Percentiles rank a stretch among this genome's conserved stretches.
Conservation (phyloP, 2,888 invertebrate genomes). For the Plagodis dolabraria region DNA sequence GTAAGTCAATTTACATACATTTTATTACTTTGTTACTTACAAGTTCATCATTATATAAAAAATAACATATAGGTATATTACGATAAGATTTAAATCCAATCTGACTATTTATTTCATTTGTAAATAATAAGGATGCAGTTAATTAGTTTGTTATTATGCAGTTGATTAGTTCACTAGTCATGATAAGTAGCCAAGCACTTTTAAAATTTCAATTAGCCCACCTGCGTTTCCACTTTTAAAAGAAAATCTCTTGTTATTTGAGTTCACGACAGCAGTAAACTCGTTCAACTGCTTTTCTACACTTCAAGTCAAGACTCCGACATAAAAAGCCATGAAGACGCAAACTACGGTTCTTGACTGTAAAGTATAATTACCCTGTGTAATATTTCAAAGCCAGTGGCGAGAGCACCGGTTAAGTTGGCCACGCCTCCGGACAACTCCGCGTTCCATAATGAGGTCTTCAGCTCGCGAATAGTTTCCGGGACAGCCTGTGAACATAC, state of each 20-base stretch:
- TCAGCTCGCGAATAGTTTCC: conserved; percentile 92
- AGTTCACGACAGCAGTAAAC: background rate
- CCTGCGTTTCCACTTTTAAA: too few relatives aligned
- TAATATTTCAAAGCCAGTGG: conserved; percentile 95
- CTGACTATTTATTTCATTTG: too few relatives aligned
- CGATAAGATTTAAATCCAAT: too few relatives aligned
- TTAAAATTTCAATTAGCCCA: too few relatives aligned
- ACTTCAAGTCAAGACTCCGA: conserved; percentile 1
- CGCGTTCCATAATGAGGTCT: conserved; percentile 89
- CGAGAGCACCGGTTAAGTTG: conserved; percentile 96
- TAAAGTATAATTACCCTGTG: conserved; percentile 87
- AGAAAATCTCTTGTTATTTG: background rate
- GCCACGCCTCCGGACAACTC: conserved; percentile 90
- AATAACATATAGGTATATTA: too few relatives aligned
- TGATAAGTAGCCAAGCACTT: too few relatives aligned
- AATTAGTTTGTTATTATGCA: too few relatives aligned
- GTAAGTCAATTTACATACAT: too few relatives aligned
- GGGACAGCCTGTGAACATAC: conserved; percentile 87
- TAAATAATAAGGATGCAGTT: too few relatives aligned
- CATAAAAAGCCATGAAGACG: conserved; percentile 35
- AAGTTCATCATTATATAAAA: too few relatives aligned
- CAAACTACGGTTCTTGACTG: conserved; percentile 37
- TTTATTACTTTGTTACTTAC: too few relatives aligned
- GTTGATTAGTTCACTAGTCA: too few relatives aligned
- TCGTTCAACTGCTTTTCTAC: conserved; percentile 4